A percentile compares a stretch with the other conserved stretches of the same genome.
phyloP scores from a whole-genome alignment of 1,140 invertebrate species.

The Cryptotermes secundus region DNA sequence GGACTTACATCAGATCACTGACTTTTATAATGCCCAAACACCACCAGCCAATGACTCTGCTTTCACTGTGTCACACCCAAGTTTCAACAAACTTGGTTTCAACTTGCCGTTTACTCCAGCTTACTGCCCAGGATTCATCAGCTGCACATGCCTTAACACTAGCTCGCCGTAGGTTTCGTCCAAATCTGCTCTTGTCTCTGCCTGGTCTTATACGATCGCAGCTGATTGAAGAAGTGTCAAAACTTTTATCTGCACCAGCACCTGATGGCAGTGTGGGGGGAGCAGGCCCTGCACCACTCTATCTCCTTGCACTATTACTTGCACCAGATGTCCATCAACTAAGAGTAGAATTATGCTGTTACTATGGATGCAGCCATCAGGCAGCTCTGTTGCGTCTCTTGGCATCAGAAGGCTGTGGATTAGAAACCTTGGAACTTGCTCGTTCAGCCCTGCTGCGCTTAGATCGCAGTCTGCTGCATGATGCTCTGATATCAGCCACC shows the following conservation, averaged over 20 bases:
- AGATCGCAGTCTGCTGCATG: conserved; percentile 49
- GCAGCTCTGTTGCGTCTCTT: conserved; percentile 49
- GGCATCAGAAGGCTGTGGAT: conserved; percentile 48
- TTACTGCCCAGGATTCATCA: conserved; percentile 50
- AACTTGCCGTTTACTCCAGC: conserved; percentile 50
- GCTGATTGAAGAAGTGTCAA: conserved; percentile 49
- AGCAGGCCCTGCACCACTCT: conserved; percentile 49
- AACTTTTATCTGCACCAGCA: conserved; percentile 46
- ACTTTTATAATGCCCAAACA: conserved; percentile 47
- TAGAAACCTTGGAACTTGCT: conserved; percentile 49
- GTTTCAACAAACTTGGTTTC: conserved; percentile 50
- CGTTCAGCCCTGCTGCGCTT: conserved; percentile 50
- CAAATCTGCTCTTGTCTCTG: conserved; percentile 49
- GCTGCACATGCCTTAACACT: conserved; percentile 47
- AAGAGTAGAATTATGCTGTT: conserved; percentile 53
- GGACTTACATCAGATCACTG: neutral
- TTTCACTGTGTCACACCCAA: conserved; percentile 48
- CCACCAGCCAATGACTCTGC: conserved; percentile 50
- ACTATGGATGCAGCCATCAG: conserved; percentile 55
- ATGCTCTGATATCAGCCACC: conserved; percentile 47
- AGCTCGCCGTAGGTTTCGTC: conserved; percentile 48
- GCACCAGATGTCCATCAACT: conserved; percentile 50
- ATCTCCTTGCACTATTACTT: conserved; percentile 49
- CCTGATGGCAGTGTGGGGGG: conserved; percentile 46
- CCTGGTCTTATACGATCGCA: conserved; percentile 45